Base-by-base conservation (phyloP, 2,797 vertebrate genomes). In the Furcifer pardalis region DNA sequence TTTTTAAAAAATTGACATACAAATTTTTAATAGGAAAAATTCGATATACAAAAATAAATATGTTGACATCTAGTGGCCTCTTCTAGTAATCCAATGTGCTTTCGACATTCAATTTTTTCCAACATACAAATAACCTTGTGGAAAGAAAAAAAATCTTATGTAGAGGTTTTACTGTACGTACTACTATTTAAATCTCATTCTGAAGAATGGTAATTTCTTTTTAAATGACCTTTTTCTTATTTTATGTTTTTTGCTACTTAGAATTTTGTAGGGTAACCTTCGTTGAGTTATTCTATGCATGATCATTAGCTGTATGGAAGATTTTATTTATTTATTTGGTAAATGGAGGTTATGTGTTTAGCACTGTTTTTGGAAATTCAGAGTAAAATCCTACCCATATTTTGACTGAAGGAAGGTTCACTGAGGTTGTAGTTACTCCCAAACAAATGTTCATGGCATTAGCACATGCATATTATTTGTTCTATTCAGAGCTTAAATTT, bases 321-420 rank as follows among this genome's bases (percentile, higher is more conserved):
- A 52, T 71, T 80, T 7, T 77, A 84, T n/a, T n/a, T n/a, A n/a
- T n/a, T n/a, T 78, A 52, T 84, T 72, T 82, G 35, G 79, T 15
- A 66, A 86, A 46, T 0, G 69, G 7, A 17, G 19, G 25, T 44
- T 6, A 63, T 17, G 2, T 56, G 21, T n/a, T 63, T 59, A 88
- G 66, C 79, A 42, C 73, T 86, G 40, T 25, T 87, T 85, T 23
- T 25, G 1, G 59, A 66, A 37, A 49, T 59, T 32, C 37, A 44
- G 13, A 30, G 30, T 32, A 46, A 12, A 46, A 13, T 78, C 62
- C 1, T 71, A 0, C 10, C 13, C 46, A 52, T 68, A 4, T 80
- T 80, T 56, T 40, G 15, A 5, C 21, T 40, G 46, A 69, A 59
- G 35, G 37, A 52, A 52, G 13, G 12, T 2, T 49, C 52, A 15